These are phyloP conservation scores for Hypomesus transpacificus DNA, from an alignment of 2,113 vertebrate genomes.

Conservation along the genomic window DNA sequence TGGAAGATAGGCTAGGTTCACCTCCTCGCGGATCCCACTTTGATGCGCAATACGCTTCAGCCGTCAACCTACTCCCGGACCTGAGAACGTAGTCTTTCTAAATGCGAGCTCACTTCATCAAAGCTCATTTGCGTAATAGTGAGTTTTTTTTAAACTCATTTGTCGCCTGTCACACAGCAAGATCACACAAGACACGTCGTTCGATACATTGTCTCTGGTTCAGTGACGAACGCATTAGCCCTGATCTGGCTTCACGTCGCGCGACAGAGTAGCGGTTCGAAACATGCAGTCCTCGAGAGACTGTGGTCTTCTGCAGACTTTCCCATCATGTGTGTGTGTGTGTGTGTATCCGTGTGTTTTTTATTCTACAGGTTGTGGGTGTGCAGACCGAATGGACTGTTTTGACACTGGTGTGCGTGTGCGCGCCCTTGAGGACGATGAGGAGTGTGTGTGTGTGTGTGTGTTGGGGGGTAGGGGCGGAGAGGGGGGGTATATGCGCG, in stretches of 20 bases:
- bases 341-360: constrained; percentile 10
- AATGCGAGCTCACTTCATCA: constrained; percentile 5
- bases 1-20: too few relatives aligned
- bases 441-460: constrained; percentile 5
- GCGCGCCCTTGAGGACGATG: background rate
- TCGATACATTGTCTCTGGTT: constrained; percentile 21
- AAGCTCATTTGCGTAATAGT: constrained; percentile 21
- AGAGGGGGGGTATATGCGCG: background rate
- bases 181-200: constrained; percentile 14
- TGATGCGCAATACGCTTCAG: too few relatives aligned
- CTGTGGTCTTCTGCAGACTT: constrained; percentile 1
- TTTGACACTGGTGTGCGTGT: background rate
- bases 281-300: background rate
- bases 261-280: constrained; percentile 1
- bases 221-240: background rate
- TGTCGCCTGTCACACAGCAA: constrained; percentile 15
- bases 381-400: background rate
- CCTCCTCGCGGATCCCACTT: too few relatives aligned
- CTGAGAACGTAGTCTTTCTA: background rate
- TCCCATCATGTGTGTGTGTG: background rate
- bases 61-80: too few relatives aligned
- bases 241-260: constrained; percentile 5
- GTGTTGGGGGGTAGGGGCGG: background rate
- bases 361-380: background rate
- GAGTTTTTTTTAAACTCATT: constrained; percentile 1